A percentile compares a stretch with the other conserved stretches of the same genome.
phyloP scores from a whole-genome alignment of 2,888 invertebrate species.

The Melanargia galathea region DNA sequence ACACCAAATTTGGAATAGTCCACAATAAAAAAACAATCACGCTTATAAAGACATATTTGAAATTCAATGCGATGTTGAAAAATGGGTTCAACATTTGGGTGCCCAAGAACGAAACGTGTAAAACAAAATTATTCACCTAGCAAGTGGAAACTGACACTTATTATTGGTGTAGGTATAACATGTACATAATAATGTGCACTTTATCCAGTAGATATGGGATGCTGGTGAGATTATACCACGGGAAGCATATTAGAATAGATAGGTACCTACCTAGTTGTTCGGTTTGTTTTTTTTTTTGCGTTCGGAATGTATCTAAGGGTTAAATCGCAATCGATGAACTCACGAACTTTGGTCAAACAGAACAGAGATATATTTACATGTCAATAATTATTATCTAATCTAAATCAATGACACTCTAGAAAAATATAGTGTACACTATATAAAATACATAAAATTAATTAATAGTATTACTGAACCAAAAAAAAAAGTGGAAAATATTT shows the following conservation, averaged over 20 bases:
- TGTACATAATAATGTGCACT: slow-evolving; percentile 27
- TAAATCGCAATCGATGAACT: background rate
- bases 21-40: slow-evolving; percentile 63
- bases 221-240: slow-evolving; percentile 39
- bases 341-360: slow-evolving; percentile 3
- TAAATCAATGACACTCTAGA: too few relatives aligned
- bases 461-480: background rate
- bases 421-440: background rate
- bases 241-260: slow-evolving; percentile 46
- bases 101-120: slow-evolving; percentile 56
- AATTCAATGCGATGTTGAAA: slow-evolving; percentile 78
- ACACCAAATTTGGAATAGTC: slow-evolving; percentile 65
- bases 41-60: slow-evolving; percentile 78
- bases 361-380: background rate
- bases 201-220: slow-evolving; percentile 23
- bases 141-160: slow-evolving; percentile 56
- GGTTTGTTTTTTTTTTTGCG: background rate
- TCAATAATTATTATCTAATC: background rate
- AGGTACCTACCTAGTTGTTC: too few relatives aligned
- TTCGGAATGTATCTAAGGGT: background rate
- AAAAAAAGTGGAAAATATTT: background rate
- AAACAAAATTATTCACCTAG: slow-evolving; percentile 47
- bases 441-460: background rate
- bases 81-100: slow-evolving; percentile 65
- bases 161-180: slow-evolving; percentile 7